Evolutionary conservation across 1,140 invertebrate genomes (phyloP).

Genomic region (Halesus radiatus): DNA sequence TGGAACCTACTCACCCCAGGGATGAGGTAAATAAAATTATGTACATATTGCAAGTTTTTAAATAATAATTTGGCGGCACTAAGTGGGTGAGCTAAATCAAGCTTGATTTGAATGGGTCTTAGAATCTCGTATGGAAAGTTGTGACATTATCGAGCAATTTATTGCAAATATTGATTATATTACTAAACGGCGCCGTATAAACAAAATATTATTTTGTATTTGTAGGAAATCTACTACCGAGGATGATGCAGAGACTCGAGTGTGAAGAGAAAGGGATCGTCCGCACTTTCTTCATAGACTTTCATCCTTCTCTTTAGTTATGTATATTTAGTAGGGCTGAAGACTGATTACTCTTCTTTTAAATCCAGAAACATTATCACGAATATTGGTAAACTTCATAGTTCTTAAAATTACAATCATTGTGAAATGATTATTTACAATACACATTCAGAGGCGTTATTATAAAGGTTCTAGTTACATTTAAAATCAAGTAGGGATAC

Average conservation of each 20-base stretch:
- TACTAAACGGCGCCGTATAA: neutral
- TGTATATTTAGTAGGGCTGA: slow-evolving; percentile 36
- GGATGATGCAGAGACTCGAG: slow-evolving; percentile 69
- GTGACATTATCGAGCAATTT: too few relatives aligned
- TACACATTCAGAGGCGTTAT: neutral
- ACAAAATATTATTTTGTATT: slow-evolving; percentile 23
- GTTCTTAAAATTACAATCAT: too few relatives aligned
- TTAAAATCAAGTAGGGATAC: too few relatives aligned
- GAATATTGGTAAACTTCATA: neutral
- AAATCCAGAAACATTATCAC: neutral
- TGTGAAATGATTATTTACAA: too few relatives aligned
- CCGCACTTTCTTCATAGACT: too few relatives aligned
- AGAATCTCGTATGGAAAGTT: too few relatives aligned
- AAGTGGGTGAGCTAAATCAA: too few relatives aligned
- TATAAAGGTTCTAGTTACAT: too few relatives aligned
- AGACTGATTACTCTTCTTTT: slow-evolving; percentile 34
- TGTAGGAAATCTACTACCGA: slow-evolving; percentile 71
- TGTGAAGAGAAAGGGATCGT: slow-evolving; percentile 55
- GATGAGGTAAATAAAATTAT: slow-evolving; percentile 47
- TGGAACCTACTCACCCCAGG: slow-evolving; percentile 27
- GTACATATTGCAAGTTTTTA: too few relatives aligned
- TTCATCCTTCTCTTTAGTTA: slow-evolving; percentile 2
- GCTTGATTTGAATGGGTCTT: too few relatives aligned
- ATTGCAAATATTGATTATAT: too few relatives aligned
- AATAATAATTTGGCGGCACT: too few relatives aligned